Evolutionary conservation across 1,140 invertebrate genomes (phyloP).

Genomic region (Octopus sinensis): DNA sequence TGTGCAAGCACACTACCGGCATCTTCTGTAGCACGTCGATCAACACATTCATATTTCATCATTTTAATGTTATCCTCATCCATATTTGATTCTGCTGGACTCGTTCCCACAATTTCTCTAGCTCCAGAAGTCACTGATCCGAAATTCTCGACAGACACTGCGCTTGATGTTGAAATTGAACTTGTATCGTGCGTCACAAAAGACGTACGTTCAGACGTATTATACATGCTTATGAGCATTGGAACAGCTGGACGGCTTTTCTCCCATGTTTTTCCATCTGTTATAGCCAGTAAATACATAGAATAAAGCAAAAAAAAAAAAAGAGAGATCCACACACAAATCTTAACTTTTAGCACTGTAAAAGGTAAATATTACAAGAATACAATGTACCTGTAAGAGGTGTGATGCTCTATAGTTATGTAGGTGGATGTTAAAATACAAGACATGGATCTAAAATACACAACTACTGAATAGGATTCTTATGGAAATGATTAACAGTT

Average conservation of each 20-base stretch:
- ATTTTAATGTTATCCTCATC: neutral
- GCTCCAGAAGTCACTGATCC: neutral
- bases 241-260: conserved; percentile 3
- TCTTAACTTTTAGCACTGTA: too few species aligned
- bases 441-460: too few species aligned
- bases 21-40: neutral
- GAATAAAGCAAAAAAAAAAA: too few species aligned
- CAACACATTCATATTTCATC: neutral
- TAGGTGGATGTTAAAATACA: too few species aligned
- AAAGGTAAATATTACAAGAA: too few species aligned
- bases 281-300: neutral
- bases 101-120: neutral
- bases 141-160: neutral
- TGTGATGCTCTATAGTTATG: too few species aligned
- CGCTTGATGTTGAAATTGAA: neutral
- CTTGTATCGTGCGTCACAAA: neutral
- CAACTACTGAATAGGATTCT: too few species aligned
- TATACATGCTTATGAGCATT: neutral
- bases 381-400: too few species aligned
- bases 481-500: too few species aligned
- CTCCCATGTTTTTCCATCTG: neutral
- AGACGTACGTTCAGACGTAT: neutral
- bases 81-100: neutral
- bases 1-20: neutral
- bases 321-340: too few species aligned